A percentile compares a stretch with the other conserved stretches of the same genome.
Conservation (phyloP, 2,888 invertebrate genomes). For the Dasypolia templi region DNA sequence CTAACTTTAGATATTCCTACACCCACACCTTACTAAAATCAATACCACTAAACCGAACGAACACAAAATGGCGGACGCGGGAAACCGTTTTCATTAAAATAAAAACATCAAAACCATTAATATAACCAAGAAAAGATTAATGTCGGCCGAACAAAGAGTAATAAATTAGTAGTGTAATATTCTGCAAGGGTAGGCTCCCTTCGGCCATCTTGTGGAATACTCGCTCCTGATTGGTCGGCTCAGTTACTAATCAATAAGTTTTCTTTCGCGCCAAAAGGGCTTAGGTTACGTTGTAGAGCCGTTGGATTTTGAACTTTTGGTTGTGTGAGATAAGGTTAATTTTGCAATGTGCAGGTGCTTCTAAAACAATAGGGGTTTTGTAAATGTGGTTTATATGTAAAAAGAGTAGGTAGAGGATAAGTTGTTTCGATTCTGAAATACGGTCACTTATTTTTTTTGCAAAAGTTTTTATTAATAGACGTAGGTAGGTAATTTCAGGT, state of each 20-base stretch:
- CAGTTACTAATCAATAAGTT: slow-evolving; percentile 85
- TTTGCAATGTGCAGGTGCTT: not conserved
- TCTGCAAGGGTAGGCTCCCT: slow-evolving; percentile 81
- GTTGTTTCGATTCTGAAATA: slow-evolving; percentile 8
- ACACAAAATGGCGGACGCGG: slow-evolving; percentile 81
- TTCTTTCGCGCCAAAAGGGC: slow-evolving; percentile 61
- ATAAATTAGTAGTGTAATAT: slow-evolving; percentile 89
- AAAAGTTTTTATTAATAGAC: not conserved
- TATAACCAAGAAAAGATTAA: slow-evolving; percentile 89
- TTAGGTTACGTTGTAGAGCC: slow-evolving; percentile 18
- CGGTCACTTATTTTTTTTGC: slow-evolving; percentile 12
- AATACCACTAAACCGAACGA: slow-evolving; percentile 53
- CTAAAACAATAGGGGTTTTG: slow-evolving; percentile 50
- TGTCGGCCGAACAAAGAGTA: slow-evolving; percentile 87
- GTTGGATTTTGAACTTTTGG: slow-evolving; percentile 21
- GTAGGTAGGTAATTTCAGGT: too few species aligned
- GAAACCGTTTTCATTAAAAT: slow-evolving; percentile 86
- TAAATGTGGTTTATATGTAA: slow-evolving; percentile 13
- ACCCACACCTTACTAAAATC: slow-evolving; percentile 34
- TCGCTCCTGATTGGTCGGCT: slow-evolving; percentile 82
- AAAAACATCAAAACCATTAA: slow-evolving; percentile 88
- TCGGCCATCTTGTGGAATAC: slow-evolving; percentile 83
- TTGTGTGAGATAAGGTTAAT: not conserved
- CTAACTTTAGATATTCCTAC: not conserved
- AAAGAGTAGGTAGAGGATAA: slow-evolving; percentile 12